Evolutionary conservation across 2,113 vertebrate genomes (phyloP).

Genomic region (Zeus faber): DNA sequence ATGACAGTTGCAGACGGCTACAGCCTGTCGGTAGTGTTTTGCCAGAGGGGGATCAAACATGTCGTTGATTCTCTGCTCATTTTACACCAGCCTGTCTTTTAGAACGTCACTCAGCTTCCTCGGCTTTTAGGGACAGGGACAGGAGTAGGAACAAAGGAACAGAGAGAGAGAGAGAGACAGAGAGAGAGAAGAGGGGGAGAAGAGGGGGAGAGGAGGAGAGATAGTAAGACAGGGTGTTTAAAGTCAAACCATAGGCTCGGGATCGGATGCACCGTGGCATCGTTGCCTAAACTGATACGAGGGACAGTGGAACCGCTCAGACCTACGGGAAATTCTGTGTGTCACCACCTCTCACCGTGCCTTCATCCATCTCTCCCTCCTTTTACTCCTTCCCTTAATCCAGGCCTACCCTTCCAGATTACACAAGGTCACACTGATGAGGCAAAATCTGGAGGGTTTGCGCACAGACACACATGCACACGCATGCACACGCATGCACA

Average conservation of each 20-base stretch:
- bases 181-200: constrained; percentile 34
- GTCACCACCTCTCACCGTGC: constrained; percentile 37
- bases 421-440: constrained; percentile 39
- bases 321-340: constrained; percentile 32
- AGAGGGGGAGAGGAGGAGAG: constrained; percentile 7
- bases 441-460: not conserved
- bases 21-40: constrained; percentile 25
- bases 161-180: constrained; percentile 38
- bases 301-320: constrained; percentile 37
- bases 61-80: constrained; percentile 42
- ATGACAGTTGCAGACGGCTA: constrained; percentile 19
- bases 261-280: too few relatives aligned
- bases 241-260: too few relatives aligned
- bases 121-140: constrained; percentile 41
- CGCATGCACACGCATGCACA: constrained; percentile 47
- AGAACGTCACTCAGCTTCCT: constrained; percentile 60
- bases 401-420: constrained; percentile 31
- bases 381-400: constrained; percentile 33
- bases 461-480: constrained; percentile 8
- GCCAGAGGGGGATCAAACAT: constrained; percentile 49
- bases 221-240: too few relatives aligned
- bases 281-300: too few relatives aligned
- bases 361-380: constrained; percentile 28
- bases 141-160: constrained; percentile 15
- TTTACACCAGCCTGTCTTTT: constrained; percentile 45